Evolutionary conservation across 1,140 invertebrate species (phyloP).

Genomic region (Drosophila bipectinata): DNA sequence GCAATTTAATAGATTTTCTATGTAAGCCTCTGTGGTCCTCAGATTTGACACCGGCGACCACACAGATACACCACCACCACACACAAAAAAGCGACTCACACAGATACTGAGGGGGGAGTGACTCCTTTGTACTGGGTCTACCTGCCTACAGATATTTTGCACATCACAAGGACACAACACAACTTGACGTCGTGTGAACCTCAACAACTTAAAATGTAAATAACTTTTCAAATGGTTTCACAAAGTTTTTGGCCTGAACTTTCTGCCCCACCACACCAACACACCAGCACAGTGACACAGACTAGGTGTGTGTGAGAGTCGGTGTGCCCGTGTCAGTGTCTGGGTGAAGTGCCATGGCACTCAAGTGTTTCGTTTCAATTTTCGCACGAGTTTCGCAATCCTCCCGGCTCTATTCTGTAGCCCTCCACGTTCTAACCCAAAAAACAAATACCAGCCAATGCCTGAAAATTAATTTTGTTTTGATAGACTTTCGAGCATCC

Average conservation of each 20-base stretch:
- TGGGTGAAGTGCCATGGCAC: slow-evolving; percentile 64
- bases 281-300: not conserved
- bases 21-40: slow-evolving; percentile 72
- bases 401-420: slow-evolving; percentile 1
- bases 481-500: slow-evolving; percentile 72
- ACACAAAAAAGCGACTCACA: slow-evolving; percentile 12
- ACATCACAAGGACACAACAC: slow-evolving; percentile 78
- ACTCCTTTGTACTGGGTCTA: slow-evolving; percentile 44
- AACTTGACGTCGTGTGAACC: slow-evolving; percentile 79
- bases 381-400: slow-evolving; percentile 61
- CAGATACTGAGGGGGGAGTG: not conserved
- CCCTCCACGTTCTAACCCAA: slow-evolving; percentile 13
- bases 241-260: slow-evolving; percentile 75
- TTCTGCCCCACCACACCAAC: slow-evolving; percentile 18
- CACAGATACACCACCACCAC: slow-evolving; percentile 42
- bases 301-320: not conserved
- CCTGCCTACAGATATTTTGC: slow-evolving; percentile 77
- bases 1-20: slow-evolving; percentile 81
- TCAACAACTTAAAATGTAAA: slow-evolving; percentile 82
- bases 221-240: slow-evolving; percentile 81
- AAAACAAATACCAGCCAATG: slow-evolving; percentile 52
- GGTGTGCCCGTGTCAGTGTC: slow-evolving; percentile 8
- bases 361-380: slow-evolving; percentile 82
- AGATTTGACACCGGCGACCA: slow-evolving; percentile 75
- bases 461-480: slow-evolving; percentile 79